Evolutionary conservation across 1,140 invertebrate species (phyloP).

Genomic region (Eurosta solidaginis): DNA sequence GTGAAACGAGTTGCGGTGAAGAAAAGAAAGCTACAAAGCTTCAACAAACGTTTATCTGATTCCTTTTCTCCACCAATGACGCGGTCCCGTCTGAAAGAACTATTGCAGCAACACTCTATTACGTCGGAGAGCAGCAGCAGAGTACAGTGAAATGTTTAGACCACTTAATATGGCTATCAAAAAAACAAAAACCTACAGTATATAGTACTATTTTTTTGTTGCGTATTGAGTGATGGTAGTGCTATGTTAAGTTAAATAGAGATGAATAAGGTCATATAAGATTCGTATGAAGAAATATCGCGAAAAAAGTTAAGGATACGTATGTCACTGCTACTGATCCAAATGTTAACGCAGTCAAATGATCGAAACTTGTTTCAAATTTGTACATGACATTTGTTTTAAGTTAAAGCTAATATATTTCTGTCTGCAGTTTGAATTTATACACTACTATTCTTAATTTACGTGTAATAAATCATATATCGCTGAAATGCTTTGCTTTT

Average conservation of each 20-base stretch:
- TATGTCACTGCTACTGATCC: not conserved
- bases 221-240: not conserved
- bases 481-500: not conserved
- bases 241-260: not conserved
- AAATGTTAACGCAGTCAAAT: not conserved
- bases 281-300: not conserved
- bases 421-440: not conserved
- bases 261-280: not conserved
- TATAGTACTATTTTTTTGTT: slow-evolving; percentile 3
- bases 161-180: not conserved
- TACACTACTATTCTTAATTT: not conserved
- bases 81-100: slow-evolving; percentile 31
- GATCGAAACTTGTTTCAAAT: not conserved
- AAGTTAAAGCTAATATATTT: not conserved
- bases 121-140: not conserved
- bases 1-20: not conserved
- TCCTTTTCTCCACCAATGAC: slow-evolving; percentile 34
- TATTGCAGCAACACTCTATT: not conserved
- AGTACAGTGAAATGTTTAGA: not conserved
- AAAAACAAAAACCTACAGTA: not conserved
- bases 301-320: not conserved
- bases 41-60: not conserved
- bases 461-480: slow-evolving; percentile 1
- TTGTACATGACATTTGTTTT: not conserved
- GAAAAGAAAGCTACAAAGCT: not conserved